Conservation (phyloP, 2,797 vertebrate genomes). For the Pristis pectinata region DNA sequence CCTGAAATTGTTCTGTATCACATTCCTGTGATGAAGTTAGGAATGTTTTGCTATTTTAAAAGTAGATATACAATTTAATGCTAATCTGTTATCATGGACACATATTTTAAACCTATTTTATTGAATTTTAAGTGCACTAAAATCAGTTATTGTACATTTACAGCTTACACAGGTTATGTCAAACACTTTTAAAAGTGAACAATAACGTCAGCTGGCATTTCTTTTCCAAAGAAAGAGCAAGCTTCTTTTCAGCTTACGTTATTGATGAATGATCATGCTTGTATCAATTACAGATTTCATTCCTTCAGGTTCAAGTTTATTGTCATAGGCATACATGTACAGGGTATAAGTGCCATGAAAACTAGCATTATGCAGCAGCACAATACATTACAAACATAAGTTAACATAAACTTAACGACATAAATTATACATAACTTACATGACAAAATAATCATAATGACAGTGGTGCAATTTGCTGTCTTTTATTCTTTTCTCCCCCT, state of each 20-base stretch:
- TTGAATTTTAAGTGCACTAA: not conserved
- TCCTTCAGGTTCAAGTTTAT: not conserved
- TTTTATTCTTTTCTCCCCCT: not conserved
- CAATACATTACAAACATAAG: too few species aligned
- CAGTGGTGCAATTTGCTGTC: too few species aligned
- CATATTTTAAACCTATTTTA: not conserved
- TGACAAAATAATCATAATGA: too few species aligned
- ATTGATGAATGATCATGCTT: not conserved
- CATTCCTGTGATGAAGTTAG: too few species aligned
- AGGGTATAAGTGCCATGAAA: too few species aligned
- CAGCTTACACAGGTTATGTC: not conserved
- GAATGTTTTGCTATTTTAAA: too few species aligned
- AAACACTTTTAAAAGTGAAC: not conserved
- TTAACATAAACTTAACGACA: too few species aligned
- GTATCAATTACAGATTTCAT: slow-evolving; percentile 14
- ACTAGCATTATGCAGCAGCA: too few species aligned
- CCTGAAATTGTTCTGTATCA: too few species aligned
- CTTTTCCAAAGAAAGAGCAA: not conserved
- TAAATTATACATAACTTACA: too few species aligned
- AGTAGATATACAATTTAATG: too few species aligned
- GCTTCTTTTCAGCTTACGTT: not conserved
- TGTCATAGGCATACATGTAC: too few species aligned
- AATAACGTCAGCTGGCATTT: not conserved
- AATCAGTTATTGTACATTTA: not conserved
- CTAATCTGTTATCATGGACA: not conserved